A percentile compares a stretch with the other conserved stretches of the same genome.
phyloP scores from a whole-genome alignment of 2,113 vertebrate genomes.

The mouse (Mus musculus) region DNA sequence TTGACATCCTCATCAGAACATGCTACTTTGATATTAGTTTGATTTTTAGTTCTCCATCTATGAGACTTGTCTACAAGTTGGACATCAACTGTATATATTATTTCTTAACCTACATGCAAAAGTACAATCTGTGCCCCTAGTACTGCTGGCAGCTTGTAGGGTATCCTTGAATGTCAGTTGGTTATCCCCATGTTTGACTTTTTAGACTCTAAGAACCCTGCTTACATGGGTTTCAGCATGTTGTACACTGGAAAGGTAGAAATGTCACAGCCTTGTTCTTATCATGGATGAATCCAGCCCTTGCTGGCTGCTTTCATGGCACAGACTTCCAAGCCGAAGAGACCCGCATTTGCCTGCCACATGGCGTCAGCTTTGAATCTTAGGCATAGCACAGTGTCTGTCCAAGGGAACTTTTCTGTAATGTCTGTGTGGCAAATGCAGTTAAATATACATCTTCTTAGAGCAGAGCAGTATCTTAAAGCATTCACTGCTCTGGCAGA shows the following conservation, averaged over 20 bases:
- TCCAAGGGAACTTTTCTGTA: neutral
- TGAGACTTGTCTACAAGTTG: neutral
- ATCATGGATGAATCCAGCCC: neutral
- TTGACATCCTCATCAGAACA: neutral
- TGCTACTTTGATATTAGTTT: constrained; percentile 29
- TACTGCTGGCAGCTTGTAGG: neutral
- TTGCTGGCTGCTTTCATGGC: neutral
- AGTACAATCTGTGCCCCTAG: neutral
- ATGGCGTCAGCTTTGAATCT: constrained; percentile 26
- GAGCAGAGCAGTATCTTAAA: constrained; percentile 30
- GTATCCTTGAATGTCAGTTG: neutral
- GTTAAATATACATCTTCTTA: constrained; percentile 29
- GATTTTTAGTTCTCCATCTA: constrained; percentile 8
- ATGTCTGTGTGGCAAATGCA: neutral
- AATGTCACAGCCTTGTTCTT: neutral
- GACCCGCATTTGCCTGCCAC: neutral
- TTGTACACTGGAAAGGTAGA: neutral
- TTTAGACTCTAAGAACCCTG: neutral
- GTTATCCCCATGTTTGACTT: constrained; percentile 9
- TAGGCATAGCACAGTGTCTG: neutral
- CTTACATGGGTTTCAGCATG: neutral
- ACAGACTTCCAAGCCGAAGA: neutral
- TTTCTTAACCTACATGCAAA: constrained; percentile 18
- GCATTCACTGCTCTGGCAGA: constrained; percentile 47
- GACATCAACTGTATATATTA: neutral